Base-by-base conservation (phyloP, 1,140 invertebrate species). In the Zaprionus davidi region DNA sequence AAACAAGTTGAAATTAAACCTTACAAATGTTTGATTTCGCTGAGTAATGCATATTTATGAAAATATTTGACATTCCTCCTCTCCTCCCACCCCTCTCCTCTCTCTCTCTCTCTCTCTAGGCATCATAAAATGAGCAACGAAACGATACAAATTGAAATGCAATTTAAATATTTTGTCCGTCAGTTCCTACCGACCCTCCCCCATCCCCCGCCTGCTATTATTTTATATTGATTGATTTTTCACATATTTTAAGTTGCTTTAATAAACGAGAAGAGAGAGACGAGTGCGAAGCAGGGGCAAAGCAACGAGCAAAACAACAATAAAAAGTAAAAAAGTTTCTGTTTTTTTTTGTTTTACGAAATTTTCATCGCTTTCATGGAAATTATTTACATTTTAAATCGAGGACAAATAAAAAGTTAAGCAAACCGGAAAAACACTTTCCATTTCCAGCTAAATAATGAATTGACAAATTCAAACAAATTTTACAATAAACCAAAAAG, bases 401-500 rank as follows among this genome's bases (percentile, higher is more conserved):
- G 34, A 46, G 17, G 22, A 36, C 38, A 71, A 57, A 66, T 58
- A 51, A 58, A 46, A 62, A 28, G 26, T 69, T 62, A 57, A 63
- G 28, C 28, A 34, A 74, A 55, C 56, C 41, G 59, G 31, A 63
- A 60, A 60, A 78, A 71, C 66, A 68, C 51, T 71, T 71, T 55
- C 63, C 53, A 72, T 53, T 67, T 65, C 53, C 26, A 49, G 49
- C 22, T 62, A 62, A 44, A 69, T 71, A 71, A 69, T 73, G 31
- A 62, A 75, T 58, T 41, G 67, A 58, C 51, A 66, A 56, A 55
- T 64, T 63, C 49, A 55, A 66, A 66, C 24, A 66, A 44, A 56
- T 56, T 44, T 44, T 9, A 20, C 15, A 62, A 31, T 2, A 24
- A 49, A 46, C 28, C 9, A 66, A 41, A 56, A 36, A 22, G 5